Evolutionary conservation across 1,140 invertebrate genomes (phyloP), one percentile per base, ranked within the genome.

Genomic region (Lineus longissimus): DNA sequence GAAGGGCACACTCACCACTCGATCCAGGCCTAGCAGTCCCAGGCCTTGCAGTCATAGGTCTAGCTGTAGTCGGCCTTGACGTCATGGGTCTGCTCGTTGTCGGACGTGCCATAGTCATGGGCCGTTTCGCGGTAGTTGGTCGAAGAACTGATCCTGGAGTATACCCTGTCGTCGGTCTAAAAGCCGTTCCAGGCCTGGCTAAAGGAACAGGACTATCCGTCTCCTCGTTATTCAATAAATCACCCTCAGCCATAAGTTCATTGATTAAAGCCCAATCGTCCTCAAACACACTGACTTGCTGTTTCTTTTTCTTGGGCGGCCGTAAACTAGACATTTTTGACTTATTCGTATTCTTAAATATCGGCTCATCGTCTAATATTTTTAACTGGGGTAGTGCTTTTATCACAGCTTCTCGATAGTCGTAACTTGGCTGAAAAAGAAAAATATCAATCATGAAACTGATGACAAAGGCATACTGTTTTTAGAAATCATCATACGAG

Each of bases 181-280:
- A 27, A 30, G 57, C 15, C 2, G 64, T 57, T 1, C 19, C 23
- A n/a, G 61, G 61, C 17, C 61, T 61, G 17, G 40, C 11, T n/a
- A 19, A 27, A 43, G 55, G 11, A 15, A 33, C 13, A 22, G 33
- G 9, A 23, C 11, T 59, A 22, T 57, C 15, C 2, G 23, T 33
- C 17, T 7, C 11, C 23, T 36, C 6, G 23, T 56, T 41, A 43
- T 15, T 11, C 4, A 36, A 36, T 23, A 54, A 11, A 33, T 59
- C 13, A 67, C 63, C 17, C 65, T 62, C 13, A 71, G 54, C 22
- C 64, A 80, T 77, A 27, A 81, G 62, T 64, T 82, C 76, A 63
- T 81, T 73, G 19, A 82, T 63, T 61, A 80, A 79, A 7, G 72
- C 71, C 81, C 81, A 82, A 66, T 82, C 81, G 17, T 74, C 77